Evolutionary conservation across 2,888 invertebrate species (phyloP).

Genomic region (Argyresthia albistria): DNA sequence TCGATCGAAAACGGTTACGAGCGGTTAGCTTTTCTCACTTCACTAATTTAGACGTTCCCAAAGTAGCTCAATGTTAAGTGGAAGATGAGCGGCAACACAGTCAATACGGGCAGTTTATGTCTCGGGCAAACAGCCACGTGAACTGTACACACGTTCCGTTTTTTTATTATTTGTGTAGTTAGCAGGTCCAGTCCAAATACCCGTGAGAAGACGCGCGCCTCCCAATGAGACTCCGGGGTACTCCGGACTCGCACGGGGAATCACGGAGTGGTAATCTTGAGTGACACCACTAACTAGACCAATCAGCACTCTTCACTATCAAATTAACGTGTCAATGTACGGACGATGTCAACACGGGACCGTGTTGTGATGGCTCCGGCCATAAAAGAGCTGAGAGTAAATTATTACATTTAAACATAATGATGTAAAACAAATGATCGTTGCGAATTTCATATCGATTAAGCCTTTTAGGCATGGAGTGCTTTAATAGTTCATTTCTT

Average conservation of each 20-base stretch:
- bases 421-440: no score
- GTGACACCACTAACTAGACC: constrained; percentile 39
- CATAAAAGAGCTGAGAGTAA: no score
- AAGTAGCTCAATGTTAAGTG: constrained; percentile 65
- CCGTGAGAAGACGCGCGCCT: constrained; percentile 58
- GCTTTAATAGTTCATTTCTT: neutral
- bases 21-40: constrained; percentile 68
- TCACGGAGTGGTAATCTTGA: constrained; percentile 43
- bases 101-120: constrained; percentile 64
- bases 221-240: constrained; percentile 17
- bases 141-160: constrained; percentile 64
- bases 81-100: constrained; percentile 58
- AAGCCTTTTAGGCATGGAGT: neutral
- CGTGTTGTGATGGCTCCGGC: neutral
- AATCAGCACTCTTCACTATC: constrained; percentile 33
- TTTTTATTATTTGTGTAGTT: constrained; percentile 65
- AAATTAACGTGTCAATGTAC: constrained; percentile 30
- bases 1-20: constrained; percentile 56
- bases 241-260: constrained; percentile 8
- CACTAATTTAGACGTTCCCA: constrained; percentile 68
- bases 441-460: neutral
- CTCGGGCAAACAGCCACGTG: constrained; percentile 62
- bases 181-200: constrained; percentile 58
- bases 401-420: no score
- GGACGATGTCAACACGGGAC: constrained; percentile 12